Conservation (phyloP, 1,140 invertebrate species). For the Gonioctena quinquepunctata region DNA sequence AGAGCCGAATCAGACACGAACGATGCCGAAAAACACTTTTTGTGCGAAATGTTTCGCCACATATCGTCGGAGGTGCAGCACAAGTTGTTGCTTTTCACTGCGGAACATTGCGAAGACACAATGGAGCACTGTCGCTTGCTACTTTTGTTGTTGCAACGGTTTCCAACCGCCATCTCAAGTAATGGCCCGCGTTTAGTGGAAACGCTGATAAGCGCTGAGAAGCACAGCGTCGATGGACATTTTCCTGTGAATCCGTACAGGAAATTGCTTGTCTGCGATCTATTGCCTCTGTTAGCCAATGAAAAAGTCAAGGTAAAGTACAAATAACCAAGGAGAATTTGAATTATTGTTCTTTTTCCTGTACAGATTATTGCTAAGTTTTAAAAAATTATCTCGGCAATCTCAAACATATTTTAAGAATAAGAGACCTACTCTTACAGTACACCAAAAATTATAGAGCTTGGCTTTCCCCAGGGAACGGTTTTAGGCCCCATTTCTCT, state of each 20-base stretch:
- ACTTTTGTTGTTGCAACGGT: conserved; percentile 76
- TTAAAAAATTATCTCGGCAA: too few relatives aligned
- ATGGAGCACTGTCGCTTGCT: conserved; percentile 84
- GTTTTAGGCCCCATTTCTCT: too few relatives aligned
- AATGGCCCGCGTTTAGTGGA: conserved; percentile 76
- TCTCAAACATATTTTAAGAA: too few relatives aligned
- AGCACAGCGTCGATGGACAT: conserved; percentile 65
- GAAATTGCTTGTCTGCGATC: conserved; percentile 73
- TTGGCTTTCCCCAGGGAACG: too few relatives aligned
- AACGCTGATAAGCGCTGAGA: conserved; percentile 75
- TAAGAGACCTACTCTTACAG: too few relatives aligned
- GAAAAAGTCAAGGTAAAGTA: conserved; percentile 41
- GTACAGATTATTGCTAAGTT: too few relatives aligned
- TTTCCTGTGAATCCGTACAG: conserved; percentile 73
- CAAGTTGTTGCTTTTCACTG: conserved; percentile 75
- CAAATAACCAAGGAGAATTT: too few relatives aligned
- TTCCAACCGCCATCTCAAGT: conserved; percentile 76
- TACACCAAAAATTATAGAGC: too few relatives aligned
- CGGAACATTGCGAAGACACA: conserved; percentile 83
- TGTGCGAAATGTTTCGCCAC: conserved; percentile 59
- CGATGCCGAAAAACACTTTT: conserved; percentile 60
- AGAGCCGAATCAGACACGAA: conserved; percentile 62
- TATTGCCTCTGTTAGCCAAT: conserved; percentile 71
- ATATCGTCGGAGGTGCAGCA: conserved; percentile 69
- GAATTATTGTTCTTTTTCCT: too few relatives aligned